Conservation (phyloP, 2,113 vertebrate species). For the Misgurnus anguillicaudatus region DNA sequence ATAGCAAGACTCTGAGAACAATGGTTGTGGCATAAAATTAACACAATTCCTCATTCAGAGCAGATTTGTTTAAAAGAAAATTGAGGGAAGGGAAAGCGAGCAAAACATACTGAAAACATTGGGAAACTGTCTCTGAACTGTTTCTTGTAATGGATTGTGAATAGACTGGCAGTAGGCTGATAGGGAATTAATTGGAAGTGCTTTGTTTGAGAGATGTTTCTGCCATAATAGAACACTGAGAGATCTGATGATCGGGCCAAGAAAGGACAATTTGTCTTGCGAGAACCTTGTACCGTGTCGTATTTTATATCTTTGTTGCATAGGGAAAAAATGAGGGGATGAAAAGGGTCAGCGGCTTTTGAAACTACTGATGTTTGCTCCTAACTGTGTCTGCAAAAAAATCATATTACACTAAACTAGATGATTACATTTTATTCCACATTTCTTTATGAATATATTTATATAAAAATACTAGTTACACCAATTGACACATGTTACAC, state of each 20-base stretch:
- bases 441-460: too few relatives aligned
- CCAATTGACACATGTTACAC: too few relatives aligned
- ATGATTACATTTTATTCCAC: too few relatives aligned
- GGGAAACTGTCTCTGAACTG: slow-evolving; percentile 41
- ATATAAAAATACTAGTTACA: too few relatives aligned
- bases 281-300: slow-evolving; percentile 28
- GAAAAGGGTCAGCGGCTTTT: too few relatives aligned
- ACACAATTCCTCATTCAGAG: slow-evolving; percentile 53
- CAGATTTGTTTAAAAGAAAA: slow-evolving; percentile 57
- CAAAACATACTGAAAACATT: slow-evolving; percentile 49
- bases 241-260: slow-evolving; percentile 53
- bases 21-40: slow-evolving; percentile 50
- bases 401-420: too few relatives aligned
- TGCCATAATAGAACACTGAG: slow-evolving; percentile 55
- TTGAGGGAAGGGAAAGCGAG: slow-evolving; percentile 47
- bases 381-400: too few relatives aligned
- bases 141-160: slow-evolving; percentile 50
- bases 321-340: too few relatives aligned
- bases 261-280: slow-evolving; percentile 33
- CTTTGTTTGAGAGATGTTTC: slow-evolving; percentile 55
- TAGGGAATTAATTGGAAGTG: slow-evolving; percentile 51
- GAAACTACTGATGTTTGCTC: too few relatives aligned
- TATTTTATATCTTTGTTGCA: slow-evolving; percentile 10
- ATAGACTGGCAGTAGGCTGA: slow-evolving; percentile 53
- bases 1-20: slow-evolving; percentile 49